Evolutionary conservation across 1,140 invertebrate genomes (phyloP).

Genomic region (Conus ventricosus): DNA sequence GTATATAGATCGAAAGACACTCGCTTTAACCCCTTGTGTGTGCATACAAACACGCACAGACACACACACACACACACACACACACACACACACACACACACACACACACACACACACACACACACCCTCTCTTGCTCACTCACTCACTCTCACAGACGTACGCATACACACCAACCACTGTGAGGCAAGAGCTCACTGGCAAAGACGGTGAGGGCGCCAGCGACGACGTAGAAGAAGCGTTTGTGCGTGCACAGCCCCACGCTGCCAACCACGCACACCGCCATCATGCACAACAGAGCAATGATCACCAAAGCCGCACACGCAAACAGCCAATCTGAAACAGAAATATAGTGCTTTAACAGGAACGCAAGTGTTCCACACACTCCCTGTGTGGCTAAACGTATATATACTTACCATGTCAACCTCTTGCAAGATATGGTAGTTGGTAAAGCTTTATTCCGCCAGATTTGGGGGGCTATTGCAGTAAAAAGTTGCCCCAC

Average conservation of each 20-base stretch:
- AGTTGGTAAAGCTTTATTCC: too few relatives aligned
- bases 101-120: conserved; percentile 3
- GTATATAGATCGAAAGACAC: too few relatives aligned
- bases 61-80: neutral
- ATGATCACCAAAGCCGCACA: conserved; percentile 44
- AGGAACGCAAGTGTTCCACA: too few relatives aligned
- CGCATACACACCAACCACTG: neutral
- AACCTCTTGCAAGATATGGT: too few relatives aligned
- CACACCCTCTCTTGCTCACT: neutral
- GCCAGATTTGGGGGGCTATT: too few relatives aligned
- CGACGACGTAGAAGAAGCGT: conserved; percentile 28
- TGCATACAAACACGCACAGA: neutral
- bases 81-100: neutral
- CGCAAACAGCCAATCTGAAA: conserved; percentile 43
- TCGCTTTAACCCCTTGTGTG: too few relatives aligned
- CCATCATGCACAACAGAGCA: conserved; percentile 31
- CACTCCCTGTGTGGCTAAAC: too few relatives aligned
- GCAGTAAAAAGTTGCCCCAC: too few relatives aligned
- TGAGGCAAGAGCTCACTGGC: neutral
- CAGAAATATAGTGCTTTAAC: neutral
- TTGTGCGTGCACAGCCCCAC: conserved; percentile 32
- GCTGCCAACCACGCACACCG: conserved; percentile 6
- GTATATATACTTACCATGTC: too few relatives aligned
- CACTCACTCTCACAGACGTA: neutral
- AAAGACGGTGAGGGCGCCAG: conserved; percentile 36